These are phyloP conservation scores for Scatophagus argus DNA, from an alignment of 2,113 vertebrate species.

Conservation along the genomic window DNA sequence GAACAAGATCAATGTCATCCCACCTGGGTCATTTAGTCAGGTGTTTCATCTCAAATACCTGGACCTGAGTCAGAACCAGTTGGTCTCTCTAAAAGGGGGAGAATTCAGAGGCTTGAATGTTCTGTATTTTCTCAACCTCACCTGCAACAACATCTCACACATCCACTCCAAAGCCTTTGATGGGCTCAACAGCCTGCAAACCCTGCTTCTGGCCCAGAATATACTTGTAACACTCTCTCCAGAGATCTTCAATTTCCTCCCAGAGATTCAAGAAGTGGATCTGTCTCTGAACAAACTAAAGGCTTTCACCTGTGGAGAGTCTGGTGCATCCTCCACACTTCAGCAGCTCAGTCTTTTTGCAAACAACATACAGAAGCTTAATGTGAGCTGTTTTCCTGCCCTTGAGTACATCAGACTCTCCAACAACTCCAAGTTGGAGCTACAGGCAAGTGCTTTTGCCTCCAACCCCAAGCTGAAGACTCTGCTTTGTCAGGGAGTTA, in stretches of 20 bases:
- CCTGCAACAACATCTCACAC: conserved; percentile 50
- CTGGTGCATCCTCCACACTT: conserved; percentile 35
- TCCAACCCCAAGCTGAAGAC: conserved; percentile 27
- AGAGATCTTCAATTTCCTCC: conserved; percentile 30
- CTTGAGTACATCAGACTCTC: conserved; percentile 41
- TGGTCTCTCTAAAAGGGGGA: conserved; percentile 44
- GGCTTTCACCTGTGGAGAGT: conserved; percentile 29
- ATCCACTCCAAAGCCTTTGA: conserved; percentile 36
- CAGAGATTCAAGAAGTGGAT: conserved; percentile 9
- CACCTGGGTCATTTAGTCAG: conserved; percentile 8
- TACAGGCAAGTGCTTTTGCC: conserved; percentile 31
- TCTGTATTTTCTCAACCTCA: conserved; percentile 44
- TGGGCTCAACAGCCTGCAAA: conserved; percentile 11
- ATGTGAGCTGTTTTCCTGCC: conserved; percentile 47
- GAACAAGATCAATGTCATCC: conserved; percentile 43
- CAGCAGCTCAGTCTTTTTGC: not conserved
- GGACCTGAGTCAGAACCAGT: conserved; percentile 36
- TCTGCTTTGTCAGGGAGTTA: conserved; percentile 20
- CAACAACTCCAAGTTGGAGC: conserved; percentile 41
- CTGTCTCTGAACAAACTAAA: conserved; percentile 48
- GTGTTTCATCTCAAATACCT: conserved; percentile 13
- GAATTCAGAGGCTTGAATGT: conserved; percentile 34
- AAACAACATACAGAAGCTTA: conserved; percentile 34
- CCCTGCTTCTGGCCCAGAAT: conserved; percentile 28
- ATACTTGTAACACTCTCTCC: not conserved